Evolutionary conservation across 2,797 vertebrate species (phyloP), one percentile per base, ranked within the genome.

Genomic region (Crocidura indochinensis): DNA sequence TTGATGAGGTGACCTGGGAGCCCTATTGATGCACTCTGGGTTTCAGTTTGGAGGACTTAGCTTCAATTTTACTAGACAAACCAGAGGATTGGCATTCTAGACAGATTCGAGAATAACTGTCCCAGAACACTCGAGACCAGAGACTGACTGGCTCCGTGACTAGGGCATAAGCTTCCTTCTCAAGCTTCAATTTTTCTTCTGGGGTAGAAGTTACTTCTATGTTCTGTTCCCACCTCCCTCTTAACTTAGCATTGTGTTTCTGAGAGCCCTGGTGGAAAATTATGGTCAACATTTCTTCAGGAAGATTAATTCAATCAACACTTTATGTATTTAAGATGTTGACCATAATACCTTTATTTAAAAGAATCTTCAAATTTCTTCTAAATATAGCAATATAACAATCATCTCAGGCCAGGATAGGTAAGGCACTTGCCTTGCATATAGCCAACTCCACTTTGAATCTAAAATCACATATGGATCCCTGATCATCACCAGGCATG

Each of bases 221-320:
- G 11, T 20, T n/a, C 11, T 24, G 38, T n/a, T 78, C n/a, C 14
- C 9, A 9, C 0, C 10, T 46, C 20, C 14, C 12, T 69, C 60
- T 46, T 68, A 38, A 47, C 38, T 31, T 64, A 60, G 27, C 17
- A 24, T 60, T 93, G 8, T 29, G 65, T 65, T 88, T 80, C 65
- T 19, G 20, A 80, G 14, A 68, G 60, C 53, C 17, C 38, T 87
- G 38, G 69, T 1, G 73, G 17, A 85, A 84, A 49, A 69, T 31
- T 31, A 17, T 69, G 8, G 38, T 31, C 89, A 56, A 56, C 68
- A 64, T 93, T 84, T 90, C 60, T 80, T 93, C 47, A 26, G 27
- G 4, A 62, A 62, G 22, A 62, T 3, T 62, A 62, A 62, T 20
- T 62, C 6, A 62, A 62, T 62, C 17, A 62, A 62, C 10, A 4